phyloP scores from a whole-genome alignment of 2,888 invertebrate species.

The Eupeodes latifasciatus region DNA sequence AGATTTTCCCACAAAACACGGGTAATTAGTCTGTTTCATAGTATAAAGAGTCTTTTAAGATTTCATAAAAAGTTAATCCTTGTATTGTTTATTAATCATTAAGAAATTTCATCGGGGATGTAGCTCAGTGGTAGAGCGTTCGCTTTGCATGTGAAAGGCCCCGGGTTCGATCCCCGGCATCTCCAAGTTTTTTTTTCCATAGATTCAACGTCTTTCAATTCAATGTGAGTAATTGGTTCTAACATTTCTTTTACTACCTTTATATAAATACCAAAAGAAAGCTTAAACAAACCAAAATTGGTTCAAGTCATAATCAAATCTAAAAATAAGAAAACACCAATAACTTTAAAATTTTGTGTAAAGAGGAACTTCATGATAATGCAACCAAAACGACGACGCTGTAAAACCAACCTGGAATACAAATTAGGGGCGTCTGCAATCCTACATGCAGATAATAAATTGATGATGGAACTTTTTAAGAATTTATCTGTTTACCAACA shows the following conservation, averaged over 20 bases:
- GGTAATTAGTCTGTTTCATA: no score
- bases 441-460: constrained; percentile 2
- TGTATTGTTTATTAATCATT: neutral
- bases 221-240: no score
- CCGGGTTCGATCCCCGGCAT: constrained; percentile 99
- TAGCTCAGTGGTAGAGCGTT: constrained; percentile 99
- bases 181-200: constrained; percentile 86
- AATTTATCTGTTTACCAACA: constrained; percentile 41
- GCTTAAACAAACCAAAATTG: neutral
- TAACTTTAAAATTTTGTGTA: neutral
- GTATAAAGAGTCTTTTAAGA: no score
- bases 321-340: neutral
- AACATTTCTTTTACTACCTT: constrained; percentile 5
- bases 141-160: constrained; percentile 99
- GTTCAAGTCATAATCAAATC: neutral
- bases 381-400: constrained; percentile 28
- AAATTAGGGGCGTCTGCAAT: constrained; percentile 58
- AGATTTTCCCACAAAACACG: no score
- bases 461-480: constrained; percentile 51
- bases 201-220: no score
- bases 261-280: neutral
- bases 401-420: constrained; percentile 45
- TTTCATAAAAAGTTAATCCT: neutral
- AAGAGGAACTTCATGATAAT: constrained; percentile 38
- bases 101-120: constrained; percentile 87